Percentiles rank a stretch among this genome's conserved stretches.
Conservation (phyloP, 2,888 invertebrate species). For the Trichogramma evanescens region DNA sequence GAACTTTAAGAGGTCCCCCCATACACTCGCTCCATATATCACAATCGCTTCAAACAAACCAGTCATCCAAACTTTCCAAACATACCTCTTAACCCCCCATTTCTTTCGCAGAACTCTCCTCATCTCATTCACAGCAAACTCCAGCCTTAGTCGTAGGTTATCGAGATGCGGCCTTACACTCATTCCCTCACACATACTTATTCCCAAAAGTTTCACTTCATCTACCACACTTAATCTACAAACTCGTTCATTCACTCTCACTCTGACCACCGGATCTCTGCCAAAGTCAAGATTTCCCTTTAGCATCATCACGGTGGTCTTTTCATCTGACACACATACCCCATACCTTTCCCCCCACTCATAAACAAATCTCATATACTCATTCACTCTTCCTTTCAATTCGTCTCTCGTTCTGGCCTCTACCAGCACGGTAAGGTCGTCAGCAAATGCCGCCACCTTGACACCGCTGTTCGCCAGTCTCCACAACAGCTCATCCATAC, state of each 20-base stretch:
- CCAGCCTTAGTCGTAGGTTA: not conserved
- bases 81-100: constrained; percentile 11
- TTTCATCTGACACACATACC: too few species aligned
- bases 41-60: constrained; percentile 7
- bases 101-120: constrained; percentile 16
- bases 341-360: too few species aligned
- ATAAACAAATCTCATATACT: too few species aligned
- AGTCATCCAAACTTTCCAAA: not conserved
- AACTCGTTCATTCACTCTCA: not conserved
- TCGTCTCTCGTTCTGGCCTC: too few species aligned
- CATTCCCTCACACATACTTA: not conserved
- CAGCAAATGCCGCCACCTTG: constrained; percentile 5
- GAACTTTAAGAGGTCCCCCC: not conserved
- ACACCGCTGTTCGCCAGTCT: not conserved
- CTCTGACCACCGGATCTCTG: not conserved
- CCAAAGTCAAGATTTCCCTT: not conserved
- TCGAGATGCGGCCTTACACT: constrained; percentile 6
- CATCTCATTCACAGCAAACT: not conserved
- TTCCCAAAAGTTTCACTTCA: not conserved
- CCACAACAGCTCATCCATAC: too few species aligned
- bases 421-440: constrained; percentile 5
- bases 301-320: not conserved
- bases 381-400: too few species aligned
- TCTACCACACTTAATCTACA: not conserved
- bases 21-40: constrained; percentile 19